These are phyloP conservation scores for Linyphia triangularis DNA, from an alignment of 2,888 invertebrate genomes.

Conservation along the genomic window DNA sequence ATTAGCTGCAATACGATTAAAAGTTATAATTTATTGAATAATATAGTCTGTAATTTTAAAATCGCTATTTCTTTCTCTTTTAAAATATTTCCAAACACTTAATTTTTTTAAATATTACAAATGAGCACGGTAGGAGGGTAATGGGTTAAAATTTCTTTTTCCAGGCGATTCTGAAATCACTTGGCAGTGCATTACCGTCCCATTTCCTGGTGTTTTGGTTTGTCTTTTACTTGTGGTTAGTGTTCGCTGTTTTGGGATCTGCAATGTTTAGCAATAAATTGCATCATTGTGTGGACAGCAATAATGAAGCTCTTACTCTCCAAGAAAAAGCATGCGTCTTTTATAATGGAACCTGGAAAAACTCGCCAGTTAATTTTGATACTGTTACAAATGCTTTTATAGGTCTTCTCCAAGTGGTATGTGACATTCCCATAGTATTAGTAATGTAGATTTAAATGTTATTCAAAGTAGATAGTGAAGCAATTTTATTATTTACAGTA, in stretches of 20 bases:
- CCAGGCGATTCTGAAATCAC: slow-evolving; percentile 97
- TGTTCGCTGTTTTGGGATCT: slow-evolving; percentile 99
- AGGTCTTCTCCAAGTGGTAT: slow-evolving; percentile 94
- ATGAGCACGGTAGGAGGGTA: too few species aligned
- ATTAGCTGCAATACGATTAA: too few species aligned
- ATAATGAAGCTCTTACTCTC: slow-evolving; percentile 86
- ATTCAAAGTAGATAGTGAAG: background rate
- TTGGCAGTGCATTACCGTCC: slow-evolving; percentile 99
- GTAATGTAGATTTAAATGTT: background rate
- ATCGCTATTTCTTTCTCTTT: too few species aligned
- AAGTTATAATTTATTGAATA: background rate
- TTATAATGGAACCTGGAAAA: slow-evolving; percentile 92
- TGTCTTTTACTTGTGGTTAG: slow-evolving; percentile 99
- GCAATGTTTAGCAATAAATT: slow-evolving; percentile 98
- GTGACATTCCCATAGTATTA: slow-evolving; percentile 41
- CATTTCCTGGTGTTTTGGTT: slow-evolving; percentile 99
- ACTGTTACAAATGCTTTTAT: slow-evolving; percentile 98
- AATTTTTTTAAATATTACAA: too few species aligned
- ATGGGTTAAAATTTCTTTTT: slow-evolving; percentile 77
- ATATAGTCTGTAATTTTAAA: background rate
- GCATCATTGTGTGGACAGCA: slow-evolving; percentile 90
- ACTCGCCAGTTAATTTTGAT: slow-evolving; percentile 98
- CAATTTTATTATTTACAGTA: too few species aligned
- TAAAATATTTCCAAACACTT: too few species aligned
- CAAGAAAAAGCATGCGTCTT: slow-evolving; percentile 86